These are phyloP conservation scores for Meiosimyza decipiens DNA, from an alignment of 2,888 invertebrate species.

Conservation along the genomic window DNA sequence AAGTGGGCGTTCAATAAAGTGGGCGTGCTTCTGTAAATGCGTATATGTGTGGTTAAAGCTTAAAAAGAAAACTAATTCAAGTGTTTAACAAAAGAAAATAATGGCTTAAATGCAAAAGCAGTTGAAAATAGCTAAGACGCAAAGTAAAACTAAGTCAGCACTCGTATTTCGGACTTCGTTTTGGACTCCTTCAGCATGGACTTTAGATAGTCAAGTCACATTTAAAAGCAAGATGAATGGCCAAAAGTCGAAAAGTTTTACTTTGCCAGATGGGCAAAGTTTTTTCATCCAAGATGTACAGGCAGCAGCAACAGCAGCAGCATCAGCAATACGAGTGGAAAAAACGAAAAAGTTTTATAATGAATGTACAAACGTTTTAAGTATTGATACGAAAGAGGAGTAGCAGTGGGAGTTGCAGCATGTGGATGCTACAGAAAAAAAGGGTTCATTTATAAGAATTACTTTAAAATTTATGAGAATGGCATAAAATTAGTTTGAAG, in stretches of 20 bases:
- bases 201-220: slow-evolving; percentile 27
- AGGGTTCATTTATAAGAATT: slow-evolving; percentile 9
- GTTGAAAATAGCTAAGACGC: not conserved
- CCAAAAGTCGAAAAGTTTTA: slow-evolving; percentile 33
- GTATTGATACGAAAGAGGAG: not conserved
- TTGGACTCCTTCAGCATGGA: not conserved
- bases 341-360: slow-evolving; percentile 21
- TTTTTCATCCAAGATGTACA: not conserved
- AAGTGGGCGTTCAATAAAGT: slow-evolving; percentile 8
- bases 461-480: slow-evolving; percentile 15
- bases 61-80: slow-evolving; percentile 43
- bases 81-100: slow-evolving; percentile 45
- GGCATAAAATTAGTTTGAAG: not conserved
- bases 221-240: slow-evolving; percentile 44
- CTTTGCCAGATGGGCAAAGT: slow-evolving; percentile 20
- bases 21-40: not conserved
- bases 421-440: not conserved
- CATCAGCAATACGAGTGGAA: not conserved
- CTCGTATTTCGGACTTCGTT: not conserved
- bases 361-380: slow-evolving; percentile 20
- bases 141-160: not conserved
- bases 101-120: slow-evolving; percentile 39
- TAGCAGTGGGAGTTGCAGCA: too few relatives aligned
- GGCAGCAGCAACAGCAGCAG: not conserved
- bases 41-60: slow-evolving; percentile 28